phyloP scores from a whole-genome alignment of 1,140 invertebrate genomes.

The Heliconius hermathena region DNA sequence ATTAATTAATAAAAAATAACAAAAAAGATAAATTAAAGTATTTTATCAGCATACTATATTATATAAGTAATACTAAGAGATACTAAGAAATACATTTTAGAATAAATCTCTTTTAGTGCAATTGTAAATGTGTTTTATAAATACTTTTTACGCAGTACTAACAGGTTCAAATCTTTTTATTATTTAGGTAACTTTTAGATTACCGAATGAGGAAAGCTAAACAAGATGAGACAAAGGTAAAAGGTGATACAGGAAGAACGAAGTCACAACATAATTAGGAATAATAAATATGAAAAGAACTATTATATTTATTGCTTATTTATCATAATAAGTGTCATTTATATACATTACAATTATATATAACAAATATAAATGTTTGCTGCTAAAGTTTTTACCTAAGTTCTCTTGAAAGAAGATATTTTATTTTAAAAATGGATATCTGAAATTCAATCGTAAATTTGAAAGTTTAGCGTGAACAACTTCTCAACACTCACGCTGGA shows the following conservation, averaged over 20 bases:
- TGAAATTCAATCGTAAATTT: conserved; percentile 32
- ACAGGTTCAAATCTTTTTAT: neutral
- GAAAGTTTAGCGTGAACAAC: conserved; percentile 25
- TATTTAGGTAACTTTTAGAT: too few species aligned
- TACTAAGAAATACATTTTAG: too few species aligned
- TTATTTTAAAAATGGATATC: conserved; percentile 21
- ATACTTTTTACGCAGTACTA: neutral
- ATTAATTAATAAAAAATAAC: neutral
- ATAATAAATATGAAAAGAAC: too few species aligned
- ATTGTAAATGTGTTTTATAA: neutral
- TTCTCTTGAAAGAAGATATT: neutral
- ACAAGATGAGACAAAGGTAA: too few species aligned
- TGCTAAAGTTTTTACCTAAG: neutral
- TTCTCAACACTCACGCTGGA: conserved; percentile 19
- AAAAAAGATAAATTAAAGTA: neutral
- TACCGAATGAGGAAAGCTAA: too few species aligned
- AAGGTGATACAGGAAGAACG: too few species aligned
- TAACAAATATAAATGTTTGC: too few species aligned
- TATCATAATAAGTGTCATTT: too few species aligned
- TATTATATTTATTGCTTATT: too few species aligned
- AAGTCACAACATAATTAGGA: too few species aligned
- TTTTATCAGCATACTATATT: too few species aligned
- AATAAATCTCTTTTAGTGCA: neutral
- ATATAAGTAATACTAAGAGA: neutral
- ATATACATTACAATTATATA: too few species aligned